phyloP scores from a whole-genome alignment of 2,797 vertebrate genomes.

The Cyprinodon diabolis region DNA sequence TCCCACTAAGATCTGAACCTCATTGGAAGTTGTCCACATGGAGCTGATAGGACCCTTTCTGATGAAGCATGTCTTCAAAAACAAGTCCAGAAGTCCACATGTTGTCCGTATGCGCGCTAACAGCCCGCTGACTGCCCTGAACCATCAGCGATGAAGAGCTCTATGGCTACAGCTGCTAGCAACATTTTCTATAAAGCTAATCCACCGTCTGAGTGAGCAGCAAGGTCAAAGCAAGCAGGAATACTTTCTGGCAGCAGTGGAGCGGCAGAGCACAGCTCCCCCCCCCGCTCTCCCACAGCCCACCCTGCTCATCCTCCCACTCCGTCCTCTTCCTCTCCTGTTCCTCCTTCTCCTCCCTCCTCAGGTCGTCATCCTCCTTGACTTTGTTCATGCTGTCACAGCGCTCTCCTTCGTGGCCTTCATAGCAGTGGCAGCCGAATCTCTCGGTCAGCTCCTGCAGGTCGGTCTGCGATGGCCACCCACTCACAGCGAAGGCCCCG shows the following conservation, averaged over 20 bases:
- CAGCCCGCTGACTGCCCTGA: not conserved
- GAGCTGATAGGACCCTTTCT: not conserved
- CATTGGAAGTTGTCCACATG: too few species aligned
- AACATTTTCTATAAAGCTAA: constrained; percentile 4
- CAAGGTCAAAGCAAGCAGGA: constrained; percentile 62
- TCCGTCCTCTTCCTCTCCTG: constrained; percentile 51
- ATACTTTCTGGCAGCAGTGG: constrained; percentile 1
- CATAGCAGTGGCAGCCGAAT: constrained; percentile 85
- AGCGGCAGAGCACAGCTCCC: constrained; percentile 19
- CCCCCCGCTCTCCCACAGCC: constrained; percentile 5
- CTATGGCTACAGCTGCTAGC: not conserved
- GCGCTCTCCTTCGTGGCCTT: constrained; percentile 75
- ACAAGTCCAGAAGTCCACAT: not conserved
- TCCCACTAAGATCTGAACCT: too few species aligned
- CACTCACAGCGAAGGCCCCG: constrained; percentile 72
- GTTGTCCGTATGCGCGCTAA: not conserved
- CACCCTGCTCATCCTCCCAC: constrained; percentile 64
- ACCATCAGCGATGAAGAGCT: not conserved
- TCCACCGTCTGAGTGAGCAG: constrained; percentile 13
- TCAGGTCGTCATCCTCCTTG: constrained; percentile 58
- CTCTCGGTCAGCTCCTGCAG: constrained; percentile 66
- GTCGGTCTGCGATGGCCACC: constrained; percentile 71
- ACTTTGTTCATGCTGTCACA: constrained; percentile 77
- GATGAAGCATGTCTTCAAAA: not conserved
- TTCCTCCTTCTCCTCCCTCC: constrained; percentile 39